Evolutionary conservation across 2,113 vertebrate genomes (phyloP), one percentile per base, ranked within the genome.

Genomic region (Protobothrops flavoviridis): DNA sequence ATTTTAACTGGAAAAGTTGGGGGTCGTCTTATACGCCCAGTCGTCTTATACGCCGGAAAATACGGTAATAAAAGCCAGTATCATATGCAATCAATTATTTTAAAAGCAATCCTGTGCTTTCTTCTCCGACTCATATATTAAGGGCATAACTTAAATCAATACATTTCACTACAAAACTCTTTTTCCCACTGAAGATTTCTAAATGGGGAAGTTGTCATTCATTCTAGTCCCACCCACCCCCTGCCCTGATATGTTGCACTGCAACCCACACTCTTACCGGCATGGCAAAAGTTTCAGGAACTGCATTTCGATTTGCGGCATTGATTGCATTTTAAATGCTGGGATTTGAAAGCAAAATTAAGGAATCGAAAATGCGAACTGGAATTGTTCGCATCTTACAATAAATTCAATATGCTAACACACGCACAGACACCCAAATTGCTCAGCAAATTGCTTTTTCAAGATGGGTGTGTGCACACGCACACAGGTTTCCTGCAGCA

Each of bases 281-380:
- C 33, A 81, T 39, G 69, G 69, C 69, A 81, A 39, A 39, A 88
- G 90, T 94, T 96, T 95, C 92, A 95, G 91, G 52, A 94, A 96
- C 85, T 94, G 89, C 89, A 89, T 92, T 95, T 69, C 93, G 92
- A 95, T 95, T 95, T 96, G 89, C 93, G 94, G 93, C 89, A 61
- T 50, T 93, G 95, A 93, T 87, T 95, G 93, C 94, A 43, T 93
- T 92, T 81, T 96, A 69, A 94, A 85, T 93, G 95, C 87, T 91
- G 95, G 95, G 94, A 94, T 43, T 86, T 53, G 87, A 94, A 92
- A 95, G 96, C 92, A 89, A 95, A 94, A 92, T 92, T 96, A 95
- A 95, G 92, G 61, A 87, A 91, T 92, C 39, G 94, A 88, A 95
- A 89, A 95, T 94, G 94, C 74, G 93, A 87, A 92, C 55, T 94